A percentile compares a stretch with the other conserved stretches of the same genome.
phyloP scores from a whole-genome alignment of 2,888 invertebrate genomes.

The Cepaea hortensis region DNA sequence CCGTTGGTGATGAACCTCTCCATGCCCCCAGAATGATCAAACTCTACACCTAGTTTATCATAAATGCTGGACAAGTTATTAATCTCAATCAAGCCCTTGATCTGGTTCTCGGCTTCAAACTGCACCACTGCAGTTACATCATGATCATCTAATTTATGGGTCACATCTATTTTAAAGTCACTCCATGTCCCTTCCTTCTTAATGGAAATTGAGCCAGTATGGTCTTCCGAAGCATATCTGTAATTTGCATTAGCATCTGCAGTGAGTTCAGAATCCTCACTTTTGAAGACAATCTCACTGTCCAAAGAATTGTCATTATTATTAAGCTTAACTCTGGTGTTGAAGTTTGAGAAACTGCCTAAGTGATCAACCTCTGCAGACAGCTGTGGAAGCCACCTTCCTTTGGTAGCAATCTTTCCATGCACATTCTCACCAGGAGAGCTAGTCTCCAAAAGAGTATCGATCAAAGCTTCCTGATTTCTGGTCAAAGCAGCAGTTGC shows the following conservation, averaged over 20 bases:
- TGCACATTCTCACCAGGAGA: neutral
- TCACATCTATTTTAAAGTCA: slow-evolving; percentile 36
- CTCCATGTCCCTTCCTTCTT: slow-evolving; percentile 41
- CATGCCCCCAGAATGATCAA: slow-evolving; percentile 49
- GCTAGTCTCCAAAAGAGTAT: slow-evolving; percentile 16
- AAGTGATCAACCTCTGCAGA: slow-evolving; percentile 26
- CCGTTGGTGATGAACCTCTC: slow-evolving; percentile 49
- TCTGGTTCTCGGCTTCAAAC: slow-evolving; percentile 6
- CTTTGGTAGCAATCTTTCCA: slow-evolving; percentile 24
- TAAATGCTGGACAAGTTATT: neutral
- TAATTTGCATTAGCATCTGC: neutral
- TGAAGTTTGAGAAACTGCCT: slow-evolving; percentile 25
- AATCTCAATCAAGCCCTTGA: slow-evolving; percentile 8
- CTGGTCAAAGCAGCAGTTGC: slow-evolving; percentile 3
- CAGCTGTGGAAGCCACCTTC: slow-evolving; percentile 7
- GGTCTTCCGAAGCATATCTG: neutral
- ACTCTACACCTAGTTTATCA: slow-evolving; percentile 37
- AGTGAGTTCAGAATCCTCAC: slow-evolving; percentile 21
- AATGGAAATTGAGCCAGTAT: slow-evolving; percentile 18
- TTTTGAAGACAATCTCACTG: slow-evolving; percentile 19
- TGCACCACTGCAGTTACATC: neutral
- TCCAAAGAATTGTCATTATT: slow-evolving; percentile 1
- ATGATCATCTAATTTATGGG: neutral
- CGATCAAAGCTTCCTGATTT: slow-evolving; percentile 30
- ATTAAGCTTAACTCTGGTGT: slow-evolving; percentile 5